A percentile compares a stretch with the other conserved stretches of the same genome.
Evolutionary conservation across 2,113 vertebrate species (phyloP).

Genomic region (Poecile atricapillus): DNA sequence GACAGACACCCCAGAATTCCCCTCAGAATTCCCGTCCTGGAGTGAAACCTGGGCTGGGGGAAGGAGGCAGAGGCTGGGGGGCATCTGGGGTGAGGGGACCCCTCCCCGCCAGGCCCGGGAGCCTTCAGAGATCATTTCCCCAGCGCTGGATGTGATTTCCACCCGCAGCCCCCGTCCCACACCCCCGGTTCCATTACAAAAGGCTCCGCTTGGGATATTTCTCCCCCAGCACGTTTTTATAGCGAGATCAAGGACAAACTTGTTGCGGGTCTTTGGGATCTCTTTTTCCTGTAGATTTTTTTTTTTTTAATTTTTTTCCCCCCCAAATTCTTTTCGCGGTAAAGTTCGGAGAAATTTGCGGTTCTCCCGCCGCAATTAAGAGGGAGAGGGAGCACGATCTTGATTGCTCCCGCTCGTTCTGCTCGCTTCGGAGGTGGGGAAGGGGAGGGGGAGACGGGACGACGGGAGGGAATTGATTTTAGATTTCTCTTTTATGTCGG

Average conservation of each 20-base stretch:
- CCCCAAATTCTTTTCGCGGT: not conserved
- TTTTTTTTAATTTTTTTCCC: rapidly evolving
- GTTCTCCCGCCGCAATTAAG: not conserved
- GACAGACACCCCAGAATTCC: not conserved
- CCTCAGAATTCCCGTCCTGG: not conserved
- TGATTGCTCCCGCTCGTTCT: constrained; percentile 23
- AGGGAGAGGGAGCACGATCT: not conserved
- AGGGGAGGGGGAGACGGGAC: not conserved
- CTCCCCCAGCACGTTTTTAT: constrained; percentile 15
- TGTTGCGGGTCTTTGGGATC: not conserved
- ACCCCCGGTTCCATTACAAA: not conserved
- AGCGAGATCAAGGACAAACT: constrained; percentile 31
- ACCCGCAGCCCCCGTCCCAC: not conserved
- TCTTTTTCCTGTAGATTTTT: not conserved
- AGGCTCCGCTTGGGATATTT: not conserved
- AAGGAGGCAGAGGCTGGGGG: not conserved
- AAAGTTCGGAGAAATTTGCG: not conserved
- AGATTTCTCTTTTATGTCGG: constrained; percentile 67
- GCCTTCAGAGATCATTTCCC: not conserved
- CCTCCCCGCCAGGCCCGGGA: not conserved
- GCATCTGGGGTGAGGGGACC: not conserved
- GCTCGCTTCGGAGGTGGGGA: not conserved
- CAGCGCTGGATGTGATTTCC: not conserved
- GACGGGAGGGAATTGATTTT: constrained; percentile 51
- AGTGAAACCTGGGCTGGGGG: not conserved